Evolutionary conservation across 2,888 invertebrate genomes (phyloP).

Genomic region (Epistrophella euchroma): DNA sequence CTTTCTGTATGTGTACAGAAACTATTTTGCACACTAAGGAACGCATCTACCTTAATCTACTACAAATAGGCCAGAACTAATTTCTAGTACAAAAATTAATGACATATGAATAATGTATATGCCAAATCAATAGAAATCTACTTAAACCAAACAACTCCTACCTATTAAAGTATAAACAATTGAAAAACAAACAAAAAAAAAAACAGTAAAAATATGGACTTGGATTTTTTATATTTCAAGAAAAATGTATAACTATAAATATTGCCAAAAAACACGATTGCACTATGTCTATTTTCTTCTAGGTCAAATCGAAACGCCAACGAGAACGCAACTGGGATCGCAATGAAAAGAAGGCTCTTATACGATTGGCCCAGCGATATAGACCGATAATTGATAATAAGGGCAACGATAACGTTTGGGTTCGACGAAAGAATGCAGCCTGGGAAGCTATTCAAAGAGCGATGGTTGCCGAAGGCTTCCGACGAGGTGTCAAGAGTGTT

Average conservation of each 20-base stretch:
- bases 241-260: not conserved
- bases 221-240: conserved; percentile 1
- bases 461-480: conserved; percentile 2
- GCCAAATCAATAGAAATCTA: not conserved
- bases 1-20: no score
- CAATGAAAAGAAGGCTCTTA: not conserved
- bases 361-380: not conserved
- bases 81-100: not conserved
- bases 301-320: conserved; percentile 7
- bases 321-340: conserved; percentile 22
- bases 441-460: conserved; percentile 8
- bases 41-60: not conserved
- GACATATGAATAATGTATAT: not conserved
- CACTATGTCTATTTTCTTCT: not conserved
- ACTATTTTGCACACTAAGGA: no score
- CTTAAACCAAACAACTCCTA: not conserved
- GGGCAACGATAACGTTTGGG: conserved; percentile 3
- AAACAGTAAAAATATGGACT: not conserved
- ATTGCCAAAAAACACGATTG: not conserved
- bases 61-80: not conserved
- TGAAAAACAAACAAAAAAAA: not conserved
- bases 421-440: not conserved
- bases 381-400: conserved; percentile 4
- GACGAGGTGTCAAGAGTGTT: not conserved
- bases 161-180: not conserved